These are phyloP conservation scores for Globodera rostochiensis DNA, from an alignment of 1,140 invertebrate species.

Conservation along the genomic window DNA sequence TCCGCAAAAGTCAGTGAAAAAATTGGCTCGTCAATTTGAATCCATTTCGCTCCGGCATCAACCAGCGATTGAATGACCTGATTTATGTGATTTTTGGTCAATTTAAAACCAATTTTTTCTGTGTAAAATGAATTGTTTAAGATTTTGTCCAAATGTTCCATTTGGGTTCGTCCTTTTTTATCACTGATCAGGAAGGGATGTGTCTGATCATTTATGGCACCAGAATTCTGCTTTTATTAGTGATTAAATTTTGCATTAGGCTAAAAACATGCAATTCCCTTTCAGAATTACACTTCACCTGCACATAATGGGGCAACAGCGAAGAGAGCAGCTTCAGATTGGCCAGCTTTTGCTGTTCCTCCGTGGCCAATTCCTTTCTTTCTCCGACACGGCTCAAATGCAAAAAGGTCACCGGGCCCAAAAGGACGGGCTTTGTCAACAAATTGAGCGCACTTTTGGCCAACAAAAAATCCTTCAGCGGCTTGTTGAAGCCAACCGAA, in stretches of 20 bases:
- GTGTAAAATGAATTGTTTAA: too few species aligned
- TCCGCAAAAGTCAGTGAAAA: constrained; percentile 17
- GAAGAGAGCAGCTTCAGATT: constrained; percentile 10
- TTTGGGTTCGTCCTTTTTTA: too few species aligned
- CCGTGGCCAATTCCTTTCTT: neutral
- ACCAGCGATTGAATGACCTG: constrained; percentile 14
- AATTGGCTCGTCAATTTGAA: constrained; percentile 30
- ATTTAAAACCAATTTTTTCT: too few species aligned
- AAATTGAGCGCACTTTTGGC: constrained; percentile 22
- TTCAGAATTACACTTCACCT: neutral
- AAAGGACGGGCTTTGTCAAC: constrained; percentile 25
- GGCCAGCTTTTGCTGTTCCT: neutral
- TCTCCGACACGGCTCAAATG: constrained; percentile 22
- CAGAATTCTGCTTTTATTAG: too few species aligned
- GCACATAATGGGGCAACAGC: constrained; percentile 26
- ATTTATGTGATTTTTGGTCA: neutral
- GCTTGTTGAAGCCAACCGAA: constrained; percentile 22
- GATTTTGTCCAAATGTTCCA: too few species aligned
- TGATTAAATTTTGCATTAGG: too few species aligned
- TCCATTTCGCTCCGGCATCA: constrained; percentile 23
- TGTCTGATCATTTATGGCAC: too few species aligned
- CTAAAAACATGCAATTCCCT: too few species aligned
- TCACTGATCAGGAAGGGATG: too few species aligned
- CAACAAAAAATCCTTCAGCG: constrained; percentile 24
- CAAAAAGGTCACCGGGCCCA: constrained; percentile 24